Evolutionary conservation across 2,113 vertebrate genomes (phyloP).

Genomic region (Brachypodius melanocephalos): DNA sequence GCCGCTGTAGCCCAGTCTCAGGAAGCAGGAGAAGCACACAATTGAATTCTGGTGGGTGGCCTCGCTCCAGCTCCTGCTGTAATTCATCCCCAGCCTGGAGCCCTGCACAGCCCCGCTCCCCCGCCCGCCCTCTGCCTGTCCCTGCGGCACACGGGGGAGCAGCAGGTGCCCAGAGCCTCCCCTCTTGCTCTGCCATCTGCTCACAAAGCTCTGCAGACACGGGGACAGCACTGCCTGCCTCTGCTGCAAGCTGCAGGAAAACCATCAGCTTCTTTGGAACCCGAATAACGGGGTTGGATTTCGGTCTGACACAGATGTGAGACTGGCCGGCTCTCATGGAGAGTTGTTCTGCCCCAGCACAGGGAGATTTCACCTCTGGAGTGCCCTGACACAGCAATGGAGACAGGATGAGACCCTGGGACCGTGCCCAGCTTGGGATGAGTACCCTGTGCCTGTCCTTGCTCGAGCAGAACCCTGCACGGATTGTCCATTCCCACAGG

Average conservation of each 20-base stretch:
- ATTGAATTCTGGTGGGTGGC: not conserved
- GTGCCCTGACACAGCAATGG: accelerated
- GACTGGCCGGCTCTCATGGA: accelerated
- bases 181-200: slow-evolving; percentile 19
- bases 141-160: not conserved
- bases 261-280: not conserved
- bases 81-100: not conserved
- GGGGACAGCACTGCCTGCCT: not conserved
- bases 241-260: not conserved
- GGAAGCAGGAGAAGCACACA: not conserved
- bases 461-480: accelerated
- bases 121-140: not conserved
- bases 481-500: not conserved
- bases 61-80: not conserved
- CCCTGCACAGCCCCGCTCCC: not conserved
- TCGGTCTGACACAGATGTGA: accelerated
- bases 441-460: not conserved
- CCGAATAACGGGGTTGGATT: not conserved
- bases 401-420: not conserved
- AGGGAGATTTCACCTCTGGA: not conserved
- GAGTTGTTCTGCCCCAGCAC: not conserved
- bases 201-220: not conserved
- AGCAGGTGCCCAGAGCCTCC: not conserved
- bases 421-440: accelerated
- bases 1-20: not conserved